Evolutionary conservation across 2,888 invertebrate genomes (phyloP), one percentile per base, ranked within the genome.

Genomic region (Nemapogon koenigi): DNA sequence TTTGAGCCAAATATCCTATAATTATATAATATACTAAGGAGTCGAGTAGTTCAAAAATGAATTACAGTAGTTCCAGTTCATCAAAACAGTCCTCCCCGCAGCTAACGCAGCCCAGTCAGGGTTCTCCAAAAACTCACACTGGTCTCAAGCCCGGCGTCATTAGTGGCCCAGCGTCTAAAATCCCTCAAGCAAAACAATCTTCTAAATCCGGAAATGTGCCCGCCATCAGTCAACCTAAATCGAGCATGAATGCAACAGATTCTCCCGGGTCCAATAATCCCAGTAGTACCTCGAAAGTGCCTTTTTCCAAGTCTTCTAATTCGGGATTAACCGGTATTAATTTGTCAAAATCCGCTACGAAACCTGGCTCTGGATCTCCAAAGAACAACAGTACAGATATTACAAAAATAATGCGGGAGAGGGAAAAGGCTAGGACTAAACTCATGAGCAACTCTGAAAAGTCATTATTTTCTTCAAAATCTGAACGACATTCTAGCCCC

Each of bases 101-200:
- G 42, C 58, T 79, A 28, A 79, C 76, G 38, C 68, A 69, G 10
- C 73, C 78, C 26, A 80, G 81, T 41, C 82, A 86, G 41, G 86
- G 86, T n/a, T 87, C 88, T 1, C 88, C 87, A 1, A 89, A 90
- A 63, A 88, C 87, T 3, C 90, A 91, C 55, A 91, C 92, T 0
- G 92, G 92, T 0, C 68, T 90, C 1, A 92, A 92, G 56, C 91
- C 91, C 0, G 92, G 93, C 0, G 91, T 92, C 0, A 89, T 88
- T 49, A 90, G 91, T 50, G 93, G 93, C 0, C 92, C 93, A 0
- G 92, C 91, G 3, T 92, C 91, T 0, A 90, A 89, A 57, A 92
- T 90, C 59, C 86, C 88, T 15, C 87, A 87, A 50, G 85, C 81
- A 35, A 71, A 81, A 50, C 83, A 83, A 47, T 78, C 80, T 1